Base-by-base conservation (phyloP, 2,113 vertebrate species). In the Balaenoptera acutorostrata region DNA sequence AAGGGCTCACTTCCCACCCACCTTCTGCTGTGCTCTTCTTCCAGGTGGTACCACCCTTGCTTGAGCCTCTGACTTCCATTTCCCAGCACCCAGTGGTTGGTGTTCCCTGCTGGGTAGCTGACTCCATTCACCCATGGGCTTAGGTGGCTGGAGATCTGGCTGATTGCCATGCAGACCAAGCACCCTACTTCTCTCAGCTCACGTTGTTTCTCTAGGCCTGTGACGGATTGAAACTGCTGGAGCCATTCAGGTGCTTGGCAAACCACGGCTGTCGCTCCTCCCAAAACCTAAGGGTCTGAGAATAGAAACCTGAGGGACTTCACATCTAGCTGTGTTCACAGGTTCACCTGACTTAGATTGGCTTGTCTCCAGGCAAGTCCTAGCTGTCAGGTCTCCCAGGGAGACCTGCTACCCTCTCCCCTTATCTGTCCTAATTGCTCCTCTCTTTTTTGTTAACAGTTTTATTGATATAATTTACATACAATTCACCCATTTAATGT, bases 401-500 rank as follows among this genome's bases (percentile, higher is more conserved):
- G 69, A 78, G 39, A 90, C 44, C n/a, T 75, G 27, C 25, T 82
- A 5, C 27, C 57, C 44, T 96, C 39, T 41, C 52, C 31, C 81
- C 21, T 85, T n/a, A 59, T 59, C 49, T 84, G 12, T 68, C 63
- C 74, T 74, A 64, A 69, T 88, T 55, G 6, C 10, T 52, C 83
- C 41, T 81, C 91, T 55, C 27, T 25, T 81, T 80, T 81, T 74
- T 31, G 21, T 29, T 94, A 55, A 77, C 36, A 64, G 36, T 80
- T 96, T 88, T 96, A 94, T 85, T 81, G 49, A 81, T 23, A 85
- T 41, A 72, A 95, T 57, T 82, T 44, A 92, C 80, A 77, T 57
- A 31, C 52, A 88, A 77, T 78, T 89, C 29, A 66, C 33, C n/a
- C 59, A 68, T 88, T 92, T 75, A 57, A 77, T 55, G 23, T 33